Conservation (phyloP, 2,113 vertebrate genomes). For the Psilopsiagon aurifrons region DNA sequence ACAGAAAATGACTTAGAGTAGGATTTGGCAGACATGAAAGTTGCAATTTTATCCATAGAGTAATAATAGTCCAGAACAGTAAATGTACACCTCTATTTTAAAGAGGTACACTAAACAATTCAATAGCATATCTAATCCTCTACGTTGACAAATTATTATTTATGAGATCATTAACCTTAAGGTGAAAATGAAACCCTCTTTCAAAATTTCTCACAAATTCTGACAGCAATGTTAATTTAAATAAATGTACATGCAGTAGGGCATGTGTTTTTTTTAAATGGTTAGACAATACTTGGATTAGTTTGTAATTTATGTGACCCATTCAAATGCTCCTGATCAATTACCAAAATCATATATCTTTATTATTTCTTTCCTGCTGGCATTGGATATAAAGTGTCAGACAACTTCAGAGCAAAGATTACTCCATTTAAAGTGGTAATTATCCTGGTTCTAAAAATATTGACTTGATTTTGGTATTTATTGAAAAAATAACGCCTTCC, state of each 20-base stretch:
- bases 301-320: conserved; percentile 63
- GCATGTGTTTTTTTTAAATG: neutral
- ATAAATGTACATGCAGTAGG: conserved; percentile 37
- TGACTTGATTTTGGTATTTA: conserved; percentile 39
- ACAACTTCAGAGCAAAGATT: conserved; percentile 25
- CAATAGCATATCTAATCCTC: neutral
- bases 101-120: neutral
- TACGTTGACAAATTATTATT: conserved; percentile 54
- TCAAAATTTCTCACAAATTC: conserved; percentile 44
- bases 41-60: neutral
- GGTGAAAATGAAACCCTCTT: conserved; percentile 51
- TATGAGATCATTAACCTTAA: conserved; percentile 48
- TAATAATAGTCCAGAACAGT: conserved; percentile 12
- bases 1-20: neutral
- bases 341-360: conserved; percentile 51
- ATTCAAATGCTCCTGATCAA: conserved; percentile 52
- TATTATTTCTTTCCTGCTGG: conserved; percentile 53
- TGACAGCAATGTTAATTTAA: conserved; percentile 58
- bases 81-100: conserved; percentile 14
- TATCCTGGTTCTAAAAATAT: conserved; percentile 62
- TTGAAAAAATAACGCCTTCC: conserved; percentile 29
- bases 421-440: conserved; percentile 32
- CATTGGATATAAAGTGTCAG: conserved; percentile 20
- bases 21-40: neutral
- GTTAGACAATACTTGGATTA: conserved; percentile 52